Evolutionary conservation across 2,888 invertebrate genomes (phyloP), one percentile per base, ranked within the genome.

Genomic region (Drosophila tanythrix): DNA sequence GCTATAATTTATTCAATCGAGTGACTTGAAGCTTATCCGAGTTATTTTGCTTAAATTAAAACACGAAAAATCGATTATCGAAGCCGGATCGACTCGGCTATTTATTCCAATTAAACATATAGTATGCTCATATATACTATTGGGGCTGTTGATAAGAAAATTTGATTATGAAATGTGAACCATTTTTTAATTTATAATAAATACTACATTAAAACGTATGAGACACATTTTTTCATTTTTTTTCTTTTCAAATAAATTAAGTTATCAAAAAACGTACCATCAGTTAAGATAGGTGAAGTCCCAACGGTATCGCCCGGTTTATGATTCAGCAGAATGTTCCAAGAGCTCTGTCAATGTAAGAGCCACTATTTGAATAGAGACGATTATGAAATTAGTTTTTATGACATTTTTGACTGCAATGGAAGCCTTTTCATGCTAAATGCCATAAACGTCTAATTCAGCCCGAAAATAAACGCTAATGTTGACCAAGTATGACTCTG

Each of bases 351-450:
- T n/a, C 51, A 10, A 18, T n/a, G 46, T 6, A 13, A 35, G 63
- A 21, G 60, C 35, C 46, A 63, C 43, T n/a, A 25, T 36, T 36
- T 21, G 25, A 21, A 25, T n/a, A 48, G 21, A 36, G 33, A 6
- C 33, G n/a, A 25, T 46, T 46, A 25, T 46, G 25, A 15, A 46
- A 46, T 46, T 25, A 3, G 46, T 2, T 25, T 27, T 11, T 25
- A 62, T 48, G 33, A 25, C 10, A 21, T 25, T 31, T 11, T 31
- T 11, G 21, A 52, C 27, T 33, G 66, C 40, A 40, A 11, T n/a
- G 33, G 25, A 40, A 33, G 50, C 50, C 50, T 11, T 31, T 31
- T 33, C 18, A 18, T 48, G 53, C 33, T 66, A 53, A 66, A 48
- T 15, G 53, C 18, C 36, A 18, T 66, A 46, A 66, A 53, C 15